Evolutionary conservation across 2,888 invertebrate genomes (phyloP), one percentile per base, ranked within the genome.

Genomic region (Lomographa bimaculata): DNA sequence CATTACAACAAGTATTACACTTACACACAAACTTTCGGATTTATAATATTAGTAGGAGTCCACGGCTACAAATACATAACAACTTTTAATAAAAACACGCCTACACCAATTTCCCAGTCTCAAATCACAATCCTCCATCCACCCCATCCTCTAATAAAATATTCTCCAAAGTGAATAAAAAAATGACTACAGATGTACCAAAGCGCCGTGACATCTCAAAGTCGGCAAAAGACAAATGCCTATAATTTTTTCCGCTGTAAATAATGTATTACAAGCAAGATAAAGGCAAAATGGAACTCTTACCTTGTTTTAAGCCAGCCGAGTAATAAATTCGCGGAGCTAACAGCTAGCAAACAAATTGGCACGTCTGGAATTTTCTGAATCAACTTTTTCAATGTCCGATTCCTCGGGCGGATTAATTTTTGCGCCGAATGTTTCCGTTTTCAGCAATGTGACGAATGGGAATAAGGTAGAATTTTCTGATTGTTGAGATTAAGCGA

Each of bases 301-400:
- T 54, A 66, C 67, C 70, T 70, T 69, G 71, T 71, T 71, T 67
- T 64, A 69, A 70, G 62, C 58, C 63, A 50, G 57, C 50, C 49
- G 45, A 37, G 64, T 57, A 54, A 71, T 71, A 70, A 71, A 71
- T 70, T 61, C 59, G 51, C 37, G 53, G 57, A 62, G 57, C 60
- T 62, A 64, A 57, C 60, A 54, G 59, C 46, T 42, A 55, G 60
- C 66, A 49, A 54, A 74, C 72, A 73, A 74, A 74, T 73, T 64
- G 68, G 54, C 52, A 57, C 57, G 71, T 64, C 71, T 65, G 50
- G 62, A 69, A 71, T 70, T 71, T 71, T 65, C 64, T 61, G 64
- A 62, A 59, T 60, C 60, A 62, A 63, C 67, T 74, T 73, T 73
- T 72, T 73, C 70, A 72, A 55, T 67, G 72, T 71, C 73, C 63